These are phyloP conservation scores for Nylanderia fulva DNA, from an alignment of 1,140 invertebrate species.

Conservation along the genomic window DNA sequence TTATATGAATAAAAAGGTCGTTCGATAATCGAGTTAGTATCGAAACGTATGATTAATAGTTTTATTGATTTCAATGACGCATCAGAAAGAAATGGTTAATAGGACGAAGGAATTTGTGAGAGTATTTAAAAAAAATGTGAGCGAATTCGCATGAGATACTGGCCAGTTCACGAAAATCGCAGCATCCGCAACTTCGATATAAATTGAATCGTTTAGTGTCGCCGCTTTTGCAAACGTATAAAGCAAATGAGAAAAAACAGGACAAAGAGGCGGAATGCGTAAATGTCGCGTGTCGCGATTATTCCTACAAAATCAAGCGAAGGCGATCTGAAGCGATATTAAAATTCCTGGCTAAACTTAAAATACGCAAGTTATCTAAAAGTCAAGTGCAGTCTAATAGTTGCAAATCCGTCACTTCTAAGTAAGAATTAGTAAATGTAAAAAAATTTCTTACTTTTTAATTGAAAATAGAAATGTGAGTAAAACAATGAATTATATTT, in stretches of 20 bases:
- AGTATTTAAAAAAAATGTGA: slow-evolving; percentile 64
- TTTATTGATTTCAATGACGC: background rate
- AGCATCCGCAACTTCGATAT: slow-evolving; percentile 25
- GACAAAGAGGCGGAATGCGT: slow-evolving; percentile 18
- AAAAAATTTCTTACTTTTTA: background rate
- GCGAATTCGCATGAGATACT: slow-evolving; percentile 56
- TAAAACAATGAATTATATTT: background rate
- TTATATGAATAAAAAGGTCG: background rate
- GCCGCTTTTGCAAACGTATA: slow-evolving; percentile 15
- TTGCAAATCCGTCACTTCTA: slow-evolving; percentile 19
- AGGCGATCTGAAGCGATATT: slow-evolving; percentile 56
- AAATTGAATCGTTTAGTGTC: slow-evolving; percentile 46
- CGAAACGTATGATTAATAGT: background rate
- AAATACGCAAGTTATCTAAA: slow-evolving; percentile 50
- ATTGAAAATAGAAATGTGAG: background rate
- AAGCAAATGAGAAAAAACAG: slow-evolving; percentile 29
- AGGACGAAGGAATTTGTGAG: background rate
- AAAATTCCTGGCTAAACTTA: slow-evolving; percentile 64
- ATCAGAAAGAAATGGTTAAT: background rate
- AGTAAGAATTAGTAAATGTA: slow-evolving; percentile 44
- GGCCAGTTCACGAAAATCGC: slow-evolving; percentile 67
- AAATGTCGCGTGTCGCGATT: slow-evolving; percentile 13
- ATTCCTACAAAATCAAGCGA: slow-evolving; percentile 44
- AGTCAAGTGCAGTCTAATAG: background rate
- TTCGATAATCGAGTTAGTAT: slow-evolving; percentile 35